Percentiles rank a stretch among this genome's conserved stretches.
Conservation (phyloP, 2,113 vertebrate genomes). For the Phylloscopus trochiloides region DNA sequence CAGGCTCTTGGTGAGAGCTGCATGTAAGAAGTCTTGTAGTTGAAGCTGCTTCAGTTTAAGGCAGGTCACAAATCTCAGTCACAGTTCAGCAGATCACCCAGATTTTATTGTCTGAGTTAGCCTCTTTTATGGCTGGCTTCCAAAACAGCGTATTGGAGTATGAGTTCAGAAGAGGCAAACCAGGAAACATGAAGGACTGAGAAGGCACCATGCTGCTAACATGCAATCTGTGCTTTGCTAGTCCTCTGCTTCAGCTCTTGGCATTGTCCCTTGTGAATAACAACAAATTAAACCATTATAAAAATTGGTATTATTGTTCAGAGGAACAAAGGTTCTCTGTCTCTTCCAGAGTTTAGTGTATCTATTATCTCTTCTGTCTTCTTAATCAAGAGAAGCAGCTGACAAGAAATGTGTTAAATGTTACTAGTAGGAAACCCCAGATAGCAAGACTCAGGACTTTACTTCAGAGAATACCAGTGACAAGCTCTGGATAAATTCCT, state of each 20-base stretch:
- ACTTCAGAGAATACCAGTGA: neutral
- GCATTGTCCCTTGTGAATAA: constrained; percentile 1
- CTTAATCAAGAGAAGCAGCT: constrained; percentile 14
- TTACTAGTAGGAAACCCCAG: neutral
- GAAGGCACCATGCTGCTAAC: constrained; percentile 42
- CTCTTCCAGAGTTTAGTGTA: neutral
- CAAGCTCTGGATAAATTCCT: neutral
- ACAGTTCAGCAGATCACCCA: constrained; percentile 1
- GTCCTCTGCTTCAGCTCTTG: neutral
- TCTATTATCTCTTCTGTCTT: neutral
- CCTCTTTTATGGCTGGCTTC: constrained; percentile 5
- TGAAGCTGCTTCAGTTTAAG: constrained; percentile 47
- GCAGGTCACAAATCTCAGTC: constrained; percentile 35
- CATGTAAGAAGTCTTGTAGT: constrained; percentile 34
- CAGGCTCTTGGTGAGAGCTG: constrained; percentile 36
- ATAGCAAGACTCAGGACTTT: neutral
- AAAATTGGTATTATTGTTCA: constrained; percentile 25
- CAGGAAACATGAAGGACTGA: neutral
- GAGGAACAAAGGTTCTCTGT: neutral
- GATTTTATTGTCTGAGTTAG: constrained; percentile 16
- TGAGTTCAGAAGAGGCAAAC: neutral
- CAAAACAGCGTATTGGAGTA: neutral
- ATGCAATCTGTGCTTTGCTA: neutral
- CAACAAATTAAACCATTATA: constrained; percentile 11
- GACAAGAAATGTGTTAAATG: neutral